These are phyloP conservation scores for Paralichthys olivaceus DNA, from an alignment of 2,113 vertebrate genomes.

Conservation along the genomic window DNA sequence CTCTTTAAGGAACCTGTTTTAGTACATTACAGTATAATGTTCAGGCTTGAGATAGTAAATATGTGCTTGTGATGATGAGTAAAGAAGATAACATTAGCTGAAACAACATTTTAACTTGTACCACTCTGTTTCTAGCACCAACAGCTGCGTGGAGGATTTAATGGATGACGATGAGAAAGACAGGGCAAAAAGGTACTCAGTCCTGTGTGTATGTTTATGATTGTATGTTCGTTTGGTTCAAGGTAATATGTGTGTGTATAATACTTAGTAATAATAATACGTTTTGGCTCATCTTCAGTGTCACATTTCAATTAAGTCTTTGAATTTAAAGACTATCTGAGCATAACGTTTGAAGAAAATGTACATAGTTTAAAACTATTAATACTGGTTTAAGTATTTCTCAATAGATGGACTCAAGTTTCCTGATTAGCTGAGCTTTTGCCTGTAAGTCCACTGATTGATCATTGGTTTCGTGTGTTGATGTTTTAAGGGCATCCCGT, in stretches of 20 bases:
- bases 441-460: background rate
- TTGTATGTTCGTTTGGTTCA: background rate
- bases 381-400: background rate
- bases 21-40: constrained; percentile 9
- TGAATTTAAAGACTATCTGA: too few species aligned
- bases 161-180: constrained; percentile 96
- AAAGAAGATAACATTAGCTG: background rate
- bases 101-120: constrained; percentile 16
- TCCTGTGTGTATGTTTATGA: background rate
- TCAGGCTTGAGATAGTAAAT: constrained; percentile 8
- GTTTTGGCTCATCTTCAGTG: background rate
- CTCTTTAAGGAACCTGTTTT: constrained; percentile 20
- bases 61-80: background rate
- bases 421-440: background rate
- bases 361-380: background rate
- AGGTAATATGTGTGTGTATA: background rate
- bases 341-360: background rate
- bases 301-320: background rate
- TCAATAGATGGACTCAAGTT: background rate
- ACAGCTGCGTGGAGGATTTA: constrained; percentile 89
- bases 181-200: constrained; percentile 90
- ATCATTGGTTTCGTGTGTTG: constrained; percentile 23
- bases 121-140: constrained; percentile 80
- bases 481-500: constrained; percentile 81
- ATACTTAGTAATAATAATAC: background rate